Evolutionary conservation across 2,888 invertebrate species (phyloP).

Genomic region (Lissonota sp.): DNA sequence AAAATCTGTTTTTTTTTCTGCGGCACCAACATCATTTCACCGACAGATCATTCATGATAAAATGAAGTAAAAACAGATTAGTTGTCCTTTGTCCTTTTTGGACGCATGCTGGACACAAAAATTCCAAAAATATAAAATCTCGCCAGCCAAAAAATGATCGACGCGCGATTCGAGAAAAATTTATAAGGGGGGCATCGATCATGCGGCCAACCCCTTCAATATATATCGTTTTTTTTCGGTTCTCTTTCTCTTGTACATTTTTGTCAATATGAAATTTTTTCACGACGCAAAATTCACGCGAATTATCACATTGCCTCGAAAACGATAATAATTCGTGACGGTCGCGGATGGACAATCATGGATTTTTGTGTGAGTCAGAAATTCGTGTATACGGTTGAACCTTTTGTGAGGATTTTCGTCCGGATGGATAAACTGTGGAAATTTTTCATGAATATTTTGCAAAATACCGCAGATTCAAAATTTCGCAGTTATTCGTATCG

Average conservation of each 20-base stretch:
- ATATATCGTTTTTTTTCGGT: constrained; percentile 17
- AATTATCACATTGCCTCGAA: no score
- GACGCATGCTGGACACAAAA: constrained; percentile 76
- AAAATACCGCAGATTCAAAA: no score
- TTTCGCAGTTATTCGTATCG: no score
- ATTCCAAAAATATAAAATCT: constrained; percentile 84
- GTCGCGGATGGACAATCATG: no score
- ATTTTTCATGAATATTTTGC: no score
- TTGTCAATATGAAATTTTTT: no score
- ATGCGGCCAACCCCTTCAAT: constrained; percentile 44
- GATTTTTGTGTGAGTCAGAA: no score
- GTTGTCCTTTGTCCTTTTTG: constrained; percentile 5
- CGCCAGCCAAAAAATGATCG: constrained; percentile 81
- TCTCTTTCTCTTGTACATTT: not conserved
- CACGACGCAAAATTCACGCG: no score
- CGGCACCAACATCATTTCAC: constrained; percentile 65
- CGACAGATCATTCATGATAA: constrained; percentile 49
- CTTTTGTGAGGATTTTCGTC: no score
- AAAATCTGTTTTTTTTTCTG: constrained; percentile 59
- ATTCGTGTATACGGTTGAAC: no score
- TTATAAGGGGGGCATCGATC: constrained; percentile 38
- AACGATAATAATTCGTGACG: no score
- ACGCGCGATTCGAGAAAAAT: constrained; percentile 40
- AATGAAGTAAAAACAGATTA: not conserved
- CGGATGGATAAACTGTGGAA: no score